Evolutionary conservation across 2,888 invertebrate genomes (phyloP).

Genomic region (Ariolimax columbianus): DNA sequence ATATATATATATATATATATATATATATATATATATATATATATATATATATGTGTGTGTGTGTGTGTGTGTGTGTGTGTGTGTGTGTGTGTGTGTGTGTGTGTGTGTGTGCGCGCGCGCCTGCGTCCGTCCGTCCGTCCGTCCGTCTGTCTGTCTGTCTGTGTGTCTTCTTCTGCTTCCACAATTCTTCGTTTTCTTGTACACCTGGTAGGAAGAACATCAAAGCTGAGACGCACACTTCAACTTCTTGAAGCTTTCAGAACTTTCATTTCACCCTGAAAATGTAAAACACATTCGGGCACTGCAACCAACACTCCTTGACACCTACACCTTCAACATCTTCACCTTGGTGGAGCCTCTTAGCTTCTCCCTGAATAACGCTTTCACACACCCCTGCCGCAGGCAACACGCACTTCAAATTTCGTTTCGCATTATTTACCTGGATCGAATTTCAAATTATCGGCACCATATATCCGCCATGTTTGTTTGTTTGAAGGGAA

Average conservation of each 20-base stretch:
- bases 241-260: not conserved
- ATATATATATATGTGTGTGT: no score
- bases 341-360: not conserved
- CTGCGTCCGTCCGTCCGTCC: no score
- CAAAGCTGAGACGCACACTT: not conserved
- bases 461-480: constrained; percentile 35
- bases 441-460: constrained; percentile 36
- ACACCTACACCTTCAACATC: not conserved
- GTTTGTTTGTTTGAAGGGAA: constrained; percentile 20
- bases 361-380: not conserved
- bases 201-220: constrained; percentile 11
- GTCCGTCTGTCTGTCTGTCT: no score
- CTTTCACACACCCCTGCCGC: not conserved
- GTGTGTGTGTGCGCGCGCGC: no score
- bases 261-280: not conserved
- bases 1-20: no score
- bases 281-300: not conserved
- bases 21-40: no score
- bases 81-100: no score
- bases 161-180: no score
- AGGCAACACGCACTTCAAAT: constrained; percentile 20
- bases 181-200: not conserved
- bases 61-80: no score
- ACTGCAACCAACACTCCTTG: not conserved
- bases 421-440: constrained; percentile 39